phyloP scores from a whole-genome alignment of 2,888 invertebrate species.

The Rhyacophila evoluta region DNA sequence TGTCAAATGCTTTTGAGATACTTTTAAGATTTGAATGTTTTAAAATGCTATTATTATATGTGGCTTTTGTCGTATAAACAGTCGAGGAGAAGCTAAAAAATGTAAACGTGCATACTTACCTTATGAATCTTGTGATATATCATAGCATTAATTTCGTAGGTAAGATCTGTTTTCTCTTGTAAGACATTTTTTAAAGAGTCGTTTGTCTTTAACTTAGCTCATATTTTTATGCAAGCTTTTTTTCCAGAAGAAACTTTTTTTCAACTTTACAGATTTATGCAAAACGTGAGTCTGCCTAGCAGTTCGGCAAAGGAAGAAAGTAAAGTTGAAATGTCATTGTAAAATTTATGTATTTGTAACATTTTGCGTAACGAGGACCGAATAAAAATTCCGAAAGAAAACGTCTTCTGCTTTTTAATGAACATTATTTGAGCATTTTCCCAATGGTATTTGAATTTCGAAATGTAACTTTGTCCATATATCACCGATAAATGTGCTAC shows the following conservation, averaged over 20 bases:
- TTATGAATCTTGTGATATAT: background rate
- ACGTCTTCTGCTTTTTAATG: slow-evolving; percentile 18
- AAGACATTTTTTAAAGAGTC: slow-evolving; percentile 44
- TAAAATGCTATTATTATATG: too few relatives aligned
- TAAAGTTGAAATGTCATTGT: slow-evolving; percentile 24
- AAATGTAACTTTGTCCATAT: background rate
- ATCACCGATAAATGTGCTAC: background rate
- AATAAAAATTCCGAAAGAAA: slow-evolving; percentile 10
- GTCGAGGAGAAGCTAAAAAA: background rate
- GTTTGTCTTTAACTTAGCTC: slow-evolving; percentile 42
- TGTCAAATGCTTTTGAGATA: too few relatives aligned
- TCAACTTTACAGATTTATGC: slow-evolving; percentile 44
- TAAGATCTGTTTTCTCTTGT: slow-evolving; percentile 7
- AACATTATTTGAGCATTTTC: background rate
- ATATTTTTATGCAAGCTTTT: slow-evolving; percentile 42
- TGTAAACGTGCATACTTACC: background rate
- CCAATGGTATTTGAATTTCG: background rate
- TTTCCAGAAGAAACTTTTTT: slow-evolving; percentile 23
- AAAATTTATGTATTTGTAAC: slow-evolving; percentile 19
- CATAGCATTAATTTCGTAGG: background rate
- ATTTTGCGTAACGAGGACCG: slow-evolving; percentile 14
- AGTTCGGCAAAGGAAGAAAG: background rate
- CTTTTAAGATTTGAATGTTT: too few relatives aligned
- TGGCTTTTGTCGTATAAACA: background rate
- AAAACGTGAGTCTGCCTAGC: slow-evolving; percentile 36